Base-by-base conservation (phyloP, 2,797 vertebrate genomes). In the Argyrosomus regius region DNA sequence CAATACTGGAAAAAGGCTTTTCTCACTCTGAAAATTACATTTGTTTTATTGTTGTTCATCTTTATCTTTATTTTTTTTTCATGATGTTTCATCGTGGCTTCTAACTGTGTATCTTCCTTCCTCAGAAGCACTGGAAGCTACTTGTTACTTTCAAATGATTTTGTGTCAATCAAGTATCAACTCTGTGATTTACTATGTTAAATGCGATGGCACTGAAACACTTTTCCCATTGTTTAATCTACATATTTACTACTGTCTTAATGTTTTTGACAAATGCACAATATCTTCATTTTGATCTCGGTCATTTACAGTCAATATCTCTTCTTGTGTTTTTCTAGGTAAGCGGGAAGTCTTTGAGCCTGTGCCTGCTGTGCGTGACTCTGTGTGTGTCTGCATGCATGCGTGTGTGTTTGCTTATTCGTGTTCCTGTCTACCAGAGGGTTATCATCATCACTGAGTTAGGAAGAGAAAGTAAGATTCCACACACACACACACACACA, bases 291-390 rank as follows among this genome's bases (percentile, higher is more conserved):
- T 20, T 26, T n/a, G 7, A 68, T 18, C 48, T 49, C 54, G 5
- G 58, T 45, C 6, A 74, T 74, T 82, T 61, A 78, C 74, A 49
- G 0, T 52, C 16, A 0, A 8, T 75, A 39, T 45, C 26, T 79
- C 18, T 3, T 52, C 7, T 64, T 81, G 57, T 87, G n/a, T 82
- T 61, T 76, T 73, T 76, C 24, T 59, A 82, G 87, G 86, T 88
- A 89, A 87, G 85, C 61, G 9, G 26, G 46, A 28, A 14, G 14
- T 62, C 46, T 82, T 59, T 74, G 64, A 78, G 64, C 46, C 61
- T 14, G 26, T n/a, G 39, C 48, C 77, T 24, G 13, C 53, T 61
- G 46, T 69, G 50, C 0, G 54, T 31, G 41, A 28, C 14, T 28
- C 4, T 59, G 50, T 20, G 9, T 59, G 63, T 59, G 14, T 62